Base-by-base conservation (phyloP, 1,140 invertebrate genomes). In the Mactra quadrangularis region DNA sequence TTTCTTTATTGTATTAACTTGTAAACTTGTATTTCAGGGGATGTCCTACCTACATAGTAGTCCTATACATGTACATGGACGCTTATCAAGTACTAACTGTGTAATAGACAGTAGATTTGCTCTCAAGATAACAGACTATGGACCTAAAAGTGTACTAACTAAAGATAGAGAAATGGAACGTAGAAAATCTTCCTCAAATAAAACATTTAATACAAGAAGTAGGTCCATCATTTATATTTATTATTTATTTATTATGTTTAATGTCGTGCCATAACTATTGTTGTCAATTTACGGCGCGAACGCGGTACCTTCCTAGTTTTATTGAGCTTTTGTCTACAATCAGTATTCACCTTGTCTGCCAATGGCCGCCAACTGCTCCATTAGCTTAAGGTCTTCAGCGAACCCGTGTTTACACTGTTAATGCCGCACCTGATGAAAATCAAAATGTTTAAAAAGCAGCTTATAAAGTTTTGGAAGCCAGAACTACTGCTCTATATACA, bases 71-170 rank as follows among this genome's bases (percentile, higher is more conserved):
- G 97, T 96, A 17, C 99, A 99, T 91, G 99, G 98, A 0, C 96
- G 96, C 88, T 94, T 99, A n/a, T 99, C 98, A 90, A 99, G 98
- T 0, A 97, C 97, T 25, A 99, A 99, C 92, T 99, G 98, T 92
- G 96, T 99, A 0, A 98, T 99, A 0, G 98, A 99, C 91, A 98
- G 97, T 29, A 95, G 98, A 33, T 99, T 99, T 92, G 98, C 99
- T 0, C 94, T 99, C 1, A 99, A 99, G 94, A 96, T 99, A 50
- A 96, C 98, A 0, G 98, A 99, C 92, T 99, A 99, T 91, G 99
- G 99, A 4, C 93, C 99, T 0, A 96, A 79, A 27, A 47, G 31
- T 22, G 22, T 84, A 2, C 66, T 74, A 0, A 29, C 9, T 17
- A 53, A 41, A 41, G 70, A 82, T 35, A 41, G 78, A 35, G 68